Conservation (phyloP, 2,113 vertebrate species). For the Acinonyx jubatus region DNA sequence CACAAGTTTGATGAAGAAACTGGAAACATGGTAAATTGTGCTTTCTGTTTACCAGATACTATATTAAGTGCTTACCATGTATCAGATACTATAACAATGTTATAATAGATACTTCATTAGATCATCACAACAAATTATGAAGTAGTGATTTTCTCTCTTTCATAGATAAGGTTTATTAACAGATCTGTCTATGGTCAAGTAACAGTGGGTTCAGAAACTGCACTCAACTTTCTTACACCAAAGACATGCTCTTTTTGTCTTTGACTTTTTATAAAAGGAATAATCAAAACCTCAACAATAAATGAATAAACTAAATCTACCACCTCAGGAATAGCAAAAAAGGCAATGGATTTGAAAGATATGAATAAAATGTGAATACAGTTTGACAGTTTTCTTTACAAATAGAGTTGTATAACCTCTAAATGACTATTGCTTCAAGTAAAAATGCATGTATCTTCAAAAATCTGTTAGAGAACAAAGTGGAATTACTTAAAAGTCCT, state of each 20-base stretch:
- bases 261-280: background rate
- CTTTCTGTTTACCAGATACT: background rate
- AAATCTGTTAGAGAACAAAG: background rate
- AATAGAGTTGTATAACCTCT: background rate
- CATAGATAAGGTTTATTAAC: background rate
- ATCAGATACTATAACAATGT: background rate
- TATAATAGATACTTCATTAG: background rate
- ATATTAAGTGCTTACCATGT: background rate
- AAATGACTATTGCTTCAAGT: background rate
- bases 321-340: background rate
- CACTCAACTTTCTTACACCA: background rate
- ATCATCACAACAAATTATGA: background rate
- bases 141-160: background rate
- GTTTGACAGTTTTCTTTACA: slow-evolving; percentile 43
- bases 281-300: background rate
- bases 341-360: background rate
- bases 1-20: background rate
- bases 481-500: slow-evolving; percentile 37
- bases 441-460: slow-evolving; percentile 51
- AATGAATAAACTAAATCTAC: background rate
- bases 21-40: background rate
- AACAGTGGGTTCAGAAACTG: background rate
- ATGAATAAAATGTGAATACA: slow-evolving; percentile 12
- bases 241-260: background rate
- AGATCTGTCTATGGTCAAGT: background rate